phyloP scores from a whole-genome alignment of 2,888 invertebrate species.

The Boloria selene region DNA sequence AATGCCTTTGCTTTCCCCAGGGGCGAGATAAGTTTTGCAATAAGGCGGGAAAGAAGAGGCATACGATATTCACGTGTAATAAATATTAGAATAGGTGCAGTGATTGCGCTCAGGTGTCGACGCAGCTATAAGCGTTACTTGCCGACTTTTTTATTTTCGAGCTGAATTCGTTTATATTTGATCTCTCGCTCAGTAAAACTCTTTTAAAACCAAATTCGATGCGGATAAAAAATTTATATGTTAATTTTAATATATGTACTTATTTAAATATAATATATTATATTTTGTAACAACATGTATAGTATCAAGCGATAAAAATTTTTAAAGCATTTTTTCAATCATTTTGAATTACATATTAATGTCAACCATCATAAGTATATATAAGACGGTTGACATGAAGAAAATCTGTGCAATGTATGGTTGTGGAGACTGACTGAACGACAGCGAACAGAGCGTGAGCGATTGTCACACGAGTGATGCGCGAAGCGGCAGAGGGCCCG shows the following conservation, averaged over 20 bases:
- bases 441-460: conserved; percentile 57
- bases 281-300: too few relatives aligned
- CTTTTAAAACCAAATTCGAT: background rate
- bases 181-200: conserved; percentile 5
- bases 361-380: background rate
- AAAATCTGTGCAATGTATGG: conserved; percentile 19
- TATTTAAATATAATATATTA: too few relatives aligned
- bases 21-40: conserved; percentile 57
- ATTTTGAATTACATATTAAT: too few relatives aligned
- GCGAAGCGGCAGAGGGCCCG: conserved; percentile 49
- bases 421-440: conserved; percentile 26
- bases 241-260: too few relatives aligned
- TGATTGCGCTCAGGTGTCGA: conserved; percentile 76
- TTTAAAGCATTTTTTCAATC: too few relatives aligned
- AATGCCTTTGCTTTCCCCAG: conserved; percentile 45
- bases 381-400: background rate
- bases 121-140: conserved; percentile 41
- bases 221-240: background rate
- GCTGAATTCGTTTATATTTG: conserved; percentile 23
- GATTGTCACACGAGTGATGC: conserved; percentile 80
- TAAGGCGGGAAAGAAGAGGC: conserved; percentile 55
- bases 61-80: conserved; percentile 79
- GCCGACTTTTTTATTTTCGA: conserved; percentile 40
- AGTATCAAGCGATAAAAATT: too few relatives aligned
- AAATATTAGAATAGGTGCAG: conserved; percentile 81